Evolutionary conservation across 2,797 vertebrate species (phyloP).

Genomic region (Pipistrellus pygmaeus): DNA sequence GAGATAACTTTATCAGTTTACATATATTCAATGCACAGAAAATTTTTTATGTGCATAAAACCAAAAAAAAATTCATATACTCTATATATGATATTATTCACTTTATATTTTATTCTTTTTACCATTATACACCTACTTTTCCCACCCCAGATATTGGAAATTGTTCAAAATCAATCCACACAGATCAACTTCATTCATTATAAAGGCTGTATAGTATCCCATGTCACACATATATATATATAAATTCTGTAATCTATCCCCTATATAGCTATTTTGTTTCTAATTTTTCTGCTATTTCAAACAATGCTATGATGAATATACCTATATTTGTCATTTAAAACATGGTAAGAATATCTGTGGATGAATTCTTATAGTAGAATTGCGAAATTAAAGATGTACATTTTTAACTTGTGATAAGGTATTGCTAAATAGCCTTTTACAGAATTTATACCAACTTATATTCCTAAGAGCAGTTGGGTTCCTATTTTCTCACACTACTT

Average conservation of each 20-base stretch:
- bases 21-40: not conserved
- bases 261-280: not conserved
- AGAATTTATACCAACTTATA: not conserved
- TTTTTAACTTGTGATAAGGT: slow-evolving; percentile 19
- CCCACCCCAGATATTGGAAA: not conserved
- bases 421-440: not conserved
- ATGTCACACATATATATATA: not conserved
- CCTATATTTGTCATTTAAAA: not conserved
- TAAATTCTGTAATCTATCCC: not conserved
- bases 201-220: not conserved
- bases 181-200: not conserved
- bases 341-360: not conserved
- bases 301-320: not conserved
- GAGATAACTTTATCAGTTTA: not conserved
- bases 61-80: not conserved
- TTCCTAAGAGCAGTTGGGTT: not conserved
- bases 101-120: not conserved
- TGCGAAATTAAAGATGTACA: not conserved
- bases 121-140: not conserved
- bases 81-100: not conserved
- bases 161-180: not conserved
- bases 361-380: not conserved
- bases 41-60: not conserved
- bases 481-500: not conserved
- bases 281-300: not conserved